A percentile compares a stretch with the other conserved stretches of the same genome.
Evolutionary conservation across 2,113 vertebrate genomes (phyloP).

Genomic region (Lophura nycthemera): DNA sequence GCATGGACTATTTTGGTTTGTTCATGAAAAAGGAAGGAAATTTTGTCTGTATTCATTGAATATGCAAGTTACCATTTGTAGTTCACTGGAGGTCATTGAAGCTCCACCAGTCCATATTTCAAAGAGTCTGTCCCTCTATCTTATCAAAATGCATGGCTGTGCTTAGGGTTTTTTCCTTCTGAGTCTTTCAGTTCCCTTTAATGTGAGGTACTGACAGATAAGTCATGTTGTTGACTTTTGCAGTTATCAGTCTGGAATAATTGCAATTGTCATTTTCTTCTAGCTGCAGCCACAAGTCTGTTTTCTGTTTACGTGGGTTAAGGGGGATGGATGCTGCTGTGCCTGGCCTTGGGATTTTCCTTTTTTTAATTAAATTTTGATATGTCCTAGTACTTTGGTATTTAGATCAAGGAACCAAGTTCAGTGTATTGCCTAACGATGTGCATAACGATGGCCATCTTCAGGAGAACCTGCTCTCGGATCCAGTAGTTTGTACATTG

Average conservation of each 20-base stretch:
- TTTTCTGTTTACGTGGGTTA: neutral
- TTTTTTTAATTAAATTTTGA: neutral
- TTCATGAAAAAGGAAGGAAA: constrained; percentile 47
- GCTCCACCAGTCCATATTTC: constrained; percentile 36
- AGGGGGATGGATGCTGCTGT: neutral
- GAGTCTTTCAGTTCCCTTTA: neutral
- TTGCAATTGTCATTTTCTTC: neutral
- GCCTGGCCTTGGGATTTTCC: neutral
- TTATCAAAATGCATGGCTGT: neutral
- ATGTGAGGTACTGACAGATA: neutral
- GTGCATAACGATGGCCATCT: neutral
- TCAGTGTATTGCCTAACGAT: neutral
- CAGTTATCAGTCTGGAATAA: neutral
- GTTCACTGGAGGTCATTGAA: neutral
- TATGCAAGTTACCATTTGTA: neutral
- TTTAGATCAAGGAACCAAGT: neutral
- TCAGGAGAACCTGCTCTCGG: neutral
- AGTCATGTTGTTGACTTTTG: neutral
- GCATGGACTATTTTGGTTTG: constrained; percentile 60
- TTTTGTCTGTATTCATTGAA: constrained; percentile 30
- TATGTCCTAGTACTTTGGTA: neutral
- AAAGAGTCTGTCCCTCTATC: neutral
- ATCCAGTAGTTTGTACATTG: neutral
- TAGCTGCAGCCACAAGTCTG: neutral
- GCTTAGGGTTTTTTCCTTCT: neutral